Percentiles rank a stretch among this genome's conserved stretches.
Evolutionary conservation across 2,888 invertebrate genomes (phyloP).

Genomic region (Leucoma salicis): DNA sequence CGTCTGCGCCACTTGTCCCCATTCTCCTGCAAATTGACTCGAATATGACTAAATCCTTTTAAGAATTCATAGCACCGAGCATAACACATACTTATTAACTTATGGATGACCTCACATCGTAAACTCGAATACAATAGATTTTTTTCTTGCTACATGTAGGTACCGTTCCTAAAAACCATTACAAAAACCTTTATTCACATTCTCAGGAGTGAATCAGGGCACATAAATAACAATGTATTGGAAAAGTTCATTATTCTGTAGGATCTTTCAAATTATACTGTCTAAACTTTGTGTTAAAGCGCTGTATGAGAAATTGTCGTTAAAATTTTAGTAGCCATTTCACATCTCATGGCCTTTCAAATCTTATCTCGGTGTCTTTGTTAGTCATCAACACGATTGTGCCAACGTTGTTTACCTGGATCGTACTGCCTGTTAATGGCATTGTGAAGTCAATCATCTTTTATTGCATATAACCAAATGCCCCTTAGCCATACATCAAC

Average conservation of each 20-base stretch:
- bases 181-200: slow-evolving; percentile 18
- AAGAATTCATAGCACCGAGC: slow-evolving; percentile 51
- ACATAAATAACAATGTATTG: slow-evolving; percentile 19
- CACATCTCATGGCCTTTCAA: slow-evolving; percentile 41
- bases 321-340: slow-evolving; percentile 60
- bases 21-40: slow-evolving; percentile 68
- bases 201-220: slow-evolving; percentile 40
- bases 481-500: too few relatives aligned
- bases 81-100: slow-evolving; percentile 51
- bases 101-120: slow-evolving; percentile 52
- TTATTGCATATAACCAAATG: too few relatives aligned
- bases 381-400: slow-evolving; percentile 27
- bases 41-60: slow-evolving; percentile 72
- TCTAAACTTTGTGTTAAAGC: slow-evolving; percentile 25
- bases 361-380: slow-evolving; percentile 49
- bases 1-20: slow-evolving; percentile 66
- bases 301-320: slow-evolving; percentile 41
- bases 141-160: slow-evolving; percentile 15
- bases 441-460: slow-evolving; percentile 12
- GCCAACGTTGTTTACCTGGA: slow-evolving; percentile 24
- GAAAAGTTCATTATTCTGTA: slow-evolving; percentile 2
- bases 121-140: slow-evolving; percentile 32
- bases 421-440: slow-evolving; percentile 13
- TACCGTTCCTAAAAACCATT: slow-evolving; percentile 9
- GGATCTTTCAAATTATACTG: slow-evolving; percentile 13